Base-by-base conservation (phyloP, 2,113 vertebrate genomes). In the Pluvianellus socialis region DNA sequence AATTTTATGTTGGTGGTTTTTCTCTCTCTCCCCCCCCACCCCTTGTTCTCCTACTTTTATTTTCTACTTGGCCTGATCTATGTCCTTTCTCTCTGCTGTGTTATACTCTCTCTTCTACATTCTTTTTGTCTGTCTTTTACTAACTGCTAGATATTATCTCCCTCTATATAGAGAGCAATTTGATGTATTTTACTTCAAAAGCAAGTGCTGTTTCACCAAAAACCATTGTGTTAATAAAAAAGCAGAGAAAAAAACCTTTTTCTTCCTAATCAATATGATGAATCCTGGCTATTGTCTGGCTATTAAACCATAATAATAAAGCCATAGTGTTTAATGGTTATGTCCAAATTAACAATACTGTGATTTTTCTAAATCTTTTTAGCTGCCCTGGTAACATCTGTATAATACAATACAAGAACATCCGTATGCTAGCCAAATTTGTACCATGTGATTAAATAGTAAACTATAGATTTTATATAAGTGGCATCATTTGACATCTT, bases 131-230 rank as follows among this genome's bases (percentile, higher is more conserved):
- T 90, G 70, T 68, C 56, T 80, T 70, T 84, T 76, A 58, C 33
- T 58, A 66, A 35, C 55, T 79, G 52, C 14, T 55, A 67, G 58
- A 63, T 93, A 74, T 85, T 88, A 74, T 76, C 53, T 93, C 14
- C 7, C 7, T 81, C 50, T 75, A 4, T 22, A 45, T 2, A 55
- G 47, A 79, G 70, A 88, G 14, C 0, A 1, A 40, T 83, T 67
- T 79, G 79, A 86, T 52, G 20, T 56, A 62, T 94, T 90, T 73
- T 88, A 70, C 47, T 94, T 92, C 55, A 77, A 88, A 95, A 76
- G 38, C 40, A 92, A 94, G 45, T 45, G 17, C 42, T 40, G 11
- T 88, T 88, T 88, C n/a, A 89, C 53, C 2, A 33, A 94, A 56
- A 52, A 73, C 9, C 35, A 58, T 11, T 35, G 32, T 66, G 32